Evolutionary conservation across 2,888 invertebrate species (phyloP).

Genomic region (Tetragonula carbonaria): DNA sequence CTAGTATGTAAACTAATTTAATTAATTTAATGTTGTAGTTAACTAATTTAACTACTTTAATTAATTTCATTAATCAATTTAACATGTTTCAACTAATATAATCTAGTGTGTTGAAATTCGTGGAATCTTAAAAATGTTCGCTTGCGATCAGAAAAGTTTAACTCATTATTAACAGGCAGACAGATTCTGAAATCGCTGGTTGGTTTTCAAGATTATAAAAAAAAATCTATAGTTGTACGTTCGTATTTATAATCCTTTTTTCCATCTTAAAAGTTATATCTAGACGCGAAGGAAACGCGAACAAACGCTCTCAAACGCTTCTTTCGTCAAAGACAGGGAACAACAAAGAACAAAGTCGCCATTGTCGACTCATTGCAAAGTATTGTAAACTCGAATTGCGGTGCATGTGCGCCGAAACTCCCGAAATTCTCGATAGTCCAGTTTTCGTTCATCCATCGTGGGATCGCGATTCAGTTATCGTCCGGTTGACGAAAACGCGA

Average conservation of each 20-base stretch:
- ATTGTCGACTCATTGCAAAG: conserved; percentile 17
- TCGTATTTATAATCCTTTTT: neutral
- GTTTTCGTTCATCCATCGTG: neutral
- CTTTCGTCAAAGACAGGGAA: neutral
- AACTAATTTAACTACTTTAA: no score
- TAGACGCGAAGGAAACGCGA: neutral
- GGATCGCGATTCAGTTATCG: neutral
- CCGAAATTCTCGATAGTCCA: neutral
- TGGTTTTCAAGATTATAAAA: no score
- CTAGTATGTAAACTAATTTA: no score
- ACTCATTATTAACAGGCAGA: no score
- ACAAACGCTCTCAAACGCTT: neutral
- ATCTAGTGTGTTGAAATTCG: no score
- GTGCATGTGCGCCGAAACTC: conserved; percentile 6
- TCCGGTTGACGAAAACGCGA: neutral
- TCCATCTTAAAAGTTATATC: neutral
- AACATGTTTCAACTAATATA: no score
- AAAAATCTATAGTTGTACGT: no score
- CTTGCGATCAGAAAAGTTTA: no score
- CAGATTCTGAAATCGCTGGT: no score
- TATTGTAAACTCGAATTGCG: neutral
- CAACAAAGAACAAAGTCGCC: neutral
- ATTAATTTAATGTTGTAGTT: no score
- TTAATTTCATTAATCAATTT: no score
- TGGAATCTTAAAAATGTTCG: no score